Evolutionary conservation across 1,140 invertebrate species (phyloP), one percentile per base, ranked within the genome.

Genomic region (Drosophila tristis): DNA sequence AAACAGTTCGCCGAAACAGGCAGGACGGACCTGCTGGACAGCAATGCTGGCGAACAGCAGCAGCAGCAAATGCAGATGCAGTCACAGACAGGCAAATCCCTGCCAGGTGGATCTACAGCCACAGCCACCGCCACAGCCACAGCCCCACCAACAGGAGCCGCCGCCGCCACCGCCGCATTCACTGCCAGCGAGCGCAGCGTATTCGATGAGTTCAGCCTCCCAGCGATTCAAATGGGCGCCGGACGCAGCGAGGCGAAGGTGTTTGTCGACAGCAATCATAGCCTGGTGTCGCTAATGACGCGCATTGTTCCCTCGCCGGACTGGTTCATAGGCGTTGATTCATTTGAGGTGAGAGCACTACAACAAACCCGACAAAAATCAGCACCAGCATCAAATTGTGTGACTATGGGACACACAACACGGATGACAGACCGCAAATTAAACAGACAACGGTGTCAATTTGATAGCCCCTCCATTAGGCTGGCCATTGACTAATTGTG

Each of bases 261-360:
- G 90, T 97, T 98, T 90, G 95, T 97, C n/a, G 97, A 98, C 91
- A 96, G 96, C 60, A 97, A 97, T 92, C 97, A 98, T 93, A 97
- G 97, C 51, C 92, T 98, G 95, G 96, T 98, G 54, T 98, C 97
- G 31, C 93, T 97, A 81, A 96, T 97, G 94, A 95, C 96, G 5
- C 94, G 96, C 73, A 97, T 98, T 92, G 95, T 97, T 67, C 98
- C 98, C 13, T 99, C 97, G 35, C 98, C 98, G 0, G 98, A 99
- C 93, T 99, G 98, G 98, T 99, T 98, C 92, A 95, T 99, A 45
- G 98, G 98, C 48, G 94, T 99, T n/a, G 97, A 98, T 92, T 96
- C 96, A 62, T 96, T 98, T 81, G 95, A 97, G 91, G 91, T 92
- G 60, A 78, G 75, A 39, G 44, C 7, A 31, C n/a, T 20, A 20